Evolutionary conservation across 2,888 invertebrate species (phyloP).

Genomic region (Electrophaes corylata): DNA sequence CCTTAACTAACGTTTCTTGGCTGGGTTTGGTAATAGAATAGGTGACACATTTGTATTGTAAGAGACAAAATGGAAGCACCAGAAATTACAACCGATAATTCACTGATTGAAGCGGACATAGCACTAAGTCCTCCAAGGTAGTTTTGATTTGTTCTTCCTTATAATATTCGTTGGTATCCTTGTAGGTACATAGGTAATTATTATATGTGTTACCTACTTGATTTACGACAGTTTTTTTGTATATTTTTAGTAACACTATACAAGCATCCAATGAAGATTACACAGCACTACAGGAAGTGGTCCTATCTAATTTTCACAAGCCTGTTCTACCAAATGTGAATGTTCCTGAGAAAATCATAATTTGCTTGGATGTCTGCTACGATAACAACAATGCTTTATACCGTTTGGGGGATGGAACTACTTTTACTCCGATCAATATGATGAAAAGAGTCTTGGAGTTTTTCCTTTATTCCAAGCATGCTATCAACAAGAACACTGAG

Average conservation of each 20-base stretch:
- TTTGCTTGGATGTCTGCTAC: slow-evolving; percentile 86
- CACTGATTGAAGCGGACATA: slow-evolving; percentile 2
- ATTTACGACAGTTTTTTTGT: not conserved
- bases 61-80: slow-evolving; percentile 15
- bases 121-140: slow-evolving; percentile 14
- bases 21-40: too few relatives aligned
- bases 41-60: too few relatives aligned
- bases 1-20: too few relatives aligned
- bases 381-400: slow-evolving; percentile 83
- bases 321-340: slow-evolving; percentile 79
- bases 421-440: slow-evolving; percentile 84
- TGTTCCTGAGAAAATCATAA: slow-evolving; percentile 85
- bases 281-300: slow-evolving; percentile 62
- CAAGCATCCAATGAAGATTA: slow-evolving; percentile 41
- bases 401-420: slow-evolving; percentile 79
- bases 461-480: slow-evolving; percentile 85
- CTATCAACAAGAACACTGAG: slow-evolving; percentile 85
- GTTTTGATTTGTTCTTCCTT: not conserved
- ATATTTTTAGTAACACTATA: slow-evolving; percentile 14
- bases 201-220: not conserved
- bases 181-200: too few relatives aligned
- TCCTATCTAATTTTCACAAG: slow-evolving; percentile 72
- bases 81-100: slow-evolving; percentile 19
- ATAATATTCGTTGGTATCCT: too few relatives aligned
- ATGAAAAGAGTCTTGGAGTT: slow-evolving; percentile 85